Percentiles rank a stretch among this genome's conserved stretches.
Conservation (phyloP, 2,888 invertebrate genomes). For the Acanthosoma haemorrhoidale region DNA sequence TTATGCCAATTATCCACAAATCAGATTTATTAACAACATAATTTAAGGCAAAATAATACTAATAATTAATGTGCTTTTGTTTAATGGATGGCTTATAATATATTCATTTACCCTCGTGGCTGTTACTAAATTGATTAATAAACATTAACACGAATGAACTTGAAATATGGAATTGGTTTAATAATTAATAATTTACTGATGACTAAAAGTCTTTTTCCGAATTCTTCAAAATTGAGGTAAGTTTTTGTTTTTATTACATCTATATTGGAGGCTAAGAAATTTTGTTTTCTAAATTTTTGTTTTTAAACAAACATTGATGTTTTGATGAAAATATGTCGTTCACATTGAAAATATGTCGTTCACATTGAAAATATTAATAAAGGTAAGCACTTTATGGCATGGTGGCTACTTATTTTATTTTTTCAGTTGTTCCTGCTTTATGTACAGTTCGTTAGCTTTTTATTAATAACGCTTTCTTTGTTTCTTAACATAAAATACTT, state of each 20-base stretch:
- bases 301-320: background rate
- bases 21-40: too few relatives aligned
- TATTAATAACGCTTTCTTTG: background rate
- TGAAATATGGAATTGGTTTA: too few relatives aligned
- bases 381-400: background rate
- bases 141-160: too few relatives aligned
- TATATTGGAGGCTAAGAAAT: too few relatives aligned
- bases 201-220: too few relatives aligned
- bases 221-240: conserved; percentile 3
- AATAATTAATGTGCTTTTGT: too few relatives aligned
- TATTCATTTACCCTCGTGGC: too few relatives aligned
- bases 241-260: background rate
- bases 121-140: too few relatives aligned
- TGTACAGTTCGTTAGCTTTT: background rate
- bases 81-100: too few relatives aligned
- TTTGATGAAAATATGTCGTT: background rate
- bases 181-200: too few relatives aligned
- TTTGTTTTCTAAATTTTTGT: background rate
- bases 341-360: background rate
- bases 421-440: conserved; percentile 1
- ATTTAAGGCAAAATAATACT: too few relatives aligned
- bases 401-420: background rate
- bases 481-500: background rate
- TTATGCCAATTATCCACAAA: too few relatives aligned
- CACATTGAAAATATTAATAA: background rate